These are phyloP conservation scores for Peromyscus polionotus DNA, from an alignment of 2,113 vertebrate species.

Conservation along the genomic window DNA sequence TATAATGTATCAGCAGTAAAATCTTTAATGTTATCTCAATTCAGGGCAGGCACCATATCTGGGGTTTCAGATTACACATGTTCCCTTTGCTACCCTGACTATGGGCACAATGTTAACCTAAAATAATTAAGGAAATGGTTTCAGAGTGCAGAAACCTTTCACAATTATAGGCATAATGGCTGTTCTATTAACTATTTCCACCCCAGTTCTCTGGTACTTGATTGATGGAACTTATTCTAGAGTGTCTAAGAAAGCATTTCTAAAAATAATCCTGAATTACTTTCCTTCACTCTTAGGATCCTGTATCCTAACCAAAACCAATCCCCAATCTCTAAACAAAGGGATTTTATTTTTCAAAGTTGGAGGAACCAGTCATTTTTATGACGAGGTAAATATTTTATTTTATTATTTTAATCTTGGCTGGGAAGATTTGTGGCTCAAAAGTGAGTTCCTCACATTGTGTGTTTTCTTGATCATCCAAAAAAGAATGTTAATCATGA, in stretches of 20 bases:
- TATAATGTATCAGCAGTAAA: slow-evolving; percentile 98
- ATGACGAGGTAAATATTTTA: not conserved
- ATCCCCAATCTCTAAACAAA: not conserved
- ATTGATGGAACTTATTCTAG: slow-evolving; percentile 53
- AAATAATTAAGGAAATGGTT: slow-evolving; percentile 98
- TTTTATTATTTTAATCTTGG: not conserved
- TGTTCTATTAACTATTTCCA: slow-evolving; percentile 86
- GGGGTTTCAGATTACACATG: slow-evolving; percentile 92
- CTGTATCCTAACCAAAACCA: not conserved
- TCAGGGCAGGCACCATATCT: slow-evolving; percentile 92
- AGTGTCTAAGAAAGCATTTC: slow-evolving; percentile 48
- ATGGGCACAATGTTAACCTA: slow-evolving; percentile 91
- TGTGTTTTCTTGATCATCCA: not conserved
- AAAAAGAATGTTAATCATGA: not conserved
- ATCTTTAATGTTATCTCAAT: slow-evolving; percentile 97
- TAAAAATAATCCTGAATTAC: not conserved
- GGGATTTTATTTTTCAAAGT: not conserved
- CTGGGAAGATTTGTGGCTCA: not conserved
- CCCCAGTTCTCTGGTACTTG: slow-evolving; percentile 64
- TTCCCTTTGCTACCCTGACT: slow-evolving; percentile 81
- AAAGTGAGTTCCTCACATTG: not conserved
- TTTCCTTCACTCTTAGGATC: slow-evolving; percentile 4
- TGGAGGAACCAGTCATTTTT: not conserved
- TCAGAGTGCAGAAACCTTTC: slow-evolving; percentile 86
- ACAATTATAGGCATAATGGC: slow-evolving; percentile 82